Percentiles rank a stretch among this genome's conserved stretches.
Evolutionary conservation across 2,888 invertebrate genomes (phyloP).

Genomic region (Megaustenia siamemsis): DNA sequence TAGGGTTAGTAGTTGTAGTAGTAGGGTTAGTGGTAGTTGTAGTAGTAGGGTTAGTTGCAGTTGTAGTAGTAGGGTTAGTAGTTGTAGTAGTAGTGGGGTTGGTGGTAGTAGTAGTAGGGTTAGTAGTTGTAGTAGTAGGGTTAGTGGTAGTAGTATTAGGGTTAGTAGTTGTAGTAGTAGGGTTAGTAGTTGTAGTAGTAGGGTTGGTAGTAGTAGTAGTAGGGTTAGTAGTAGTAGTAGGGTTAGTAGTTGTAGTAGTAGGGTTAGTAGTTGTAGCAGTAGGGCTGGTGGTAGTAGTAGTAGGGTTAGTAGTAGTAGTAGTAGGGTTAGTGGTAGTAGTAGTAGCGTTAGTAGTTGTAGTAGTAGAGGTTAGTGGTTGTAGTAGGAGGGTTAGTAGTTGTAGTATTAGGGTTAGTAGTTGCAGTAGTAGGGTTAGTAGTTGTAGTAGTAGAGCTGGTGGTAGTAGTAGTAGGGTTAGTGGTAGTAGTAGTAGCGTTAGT

Average conservation of each 20-base stretch:
- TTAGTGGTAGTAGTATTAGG: neutral
- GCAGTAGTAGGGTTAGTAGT: neutral
- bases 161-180: too few species aligned
- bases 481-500: conserved; percentile 13
- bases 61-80: neutral
- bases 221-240: too few species aligned
- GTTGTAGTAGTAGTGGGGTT: neutral
- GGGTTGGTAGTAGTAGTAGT: too few species aligned
- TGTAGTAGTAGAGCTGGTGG: conserved; percentile 7
- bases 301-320: too few species aligned
- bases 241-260: too few species aligned
- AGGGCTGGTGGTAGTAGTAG: too few species aligned
- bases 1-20: neutral
- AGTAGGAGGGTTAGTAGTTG: too few species aligned
- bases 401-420: neutral
- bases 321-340: too few species aligned
- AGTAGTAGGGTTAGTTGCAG: neutral
- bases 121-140: neutral
- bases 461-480: conserved; percentile 7
- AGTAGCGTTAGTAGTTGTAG: too few species aligned
- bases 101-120: neutral
- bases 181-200: too few species aligned
- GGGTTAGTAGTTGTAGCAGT: too few species aligned
- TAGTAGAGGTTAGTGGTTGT: too few species aligned
- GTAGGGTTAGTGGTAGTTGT: neutral